Conservation (phyloP, 2,888 invertebrate species). For the Agapetus fuscipes region DNA sequence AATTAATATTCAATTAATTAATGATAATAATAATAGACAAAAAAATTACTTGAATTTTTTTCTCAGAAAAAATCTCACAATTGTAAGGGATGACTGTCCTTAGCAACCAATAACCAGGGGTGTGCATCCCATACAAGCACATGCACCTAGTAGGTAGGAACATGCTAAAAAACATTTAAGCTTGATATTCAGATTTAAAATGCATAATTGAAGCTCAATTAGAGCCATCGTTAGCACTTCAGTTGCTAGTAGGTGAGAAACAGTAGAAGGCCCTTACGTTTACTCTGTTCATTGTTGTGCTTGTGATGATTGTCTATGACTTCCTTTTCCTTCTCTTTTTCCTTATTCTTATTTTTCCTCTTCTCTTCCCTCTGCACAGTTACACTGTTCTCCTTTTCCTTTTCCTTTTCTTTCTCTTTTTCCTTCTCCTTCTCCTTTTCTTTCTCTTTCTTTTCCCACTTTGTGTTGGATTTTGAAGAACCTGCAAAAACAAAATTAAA, state of each 20-base stretch:
- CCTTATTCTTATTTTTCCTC: constrained; percentile 24
- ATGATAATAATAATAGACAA: too few relatives aligned
- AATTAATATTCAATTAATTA: too few relatives aligned
- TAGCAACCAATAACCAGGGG: too few relatives aligned
- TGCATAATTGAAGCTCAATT: too few relatives aligned
- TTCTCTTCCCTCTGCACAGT: constrained; percentile 36
- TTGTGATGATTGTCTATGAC: constrained; percentile 20
- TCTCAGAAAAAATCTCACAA: neutral
- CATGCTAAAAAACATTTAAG: too few relatives aligned
- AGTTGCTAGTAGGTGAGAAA: too few relatives aligned
- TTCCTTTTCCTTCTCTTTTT: constrained; percentile 34
- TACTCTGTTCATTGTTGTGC: constrained; percentile 26
- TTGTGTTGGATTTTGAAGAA: constrained; percentile 26
- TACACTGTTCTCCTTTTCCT: constrained; percentile 26
- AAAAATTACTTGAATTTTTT: neutral
- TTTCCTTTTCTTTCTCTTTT: constrained; percentile 24
- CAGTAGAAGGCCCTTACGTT: too few relatives aligned
- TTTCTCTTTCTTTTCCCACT: constrained; percentile 39
- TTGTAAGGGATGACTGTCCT: neutral
- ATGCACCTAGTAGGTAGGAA: neutral
- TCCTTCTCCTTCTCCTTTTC: too few relatives aligned
- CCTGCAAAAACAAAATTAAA: constrained; percentile 14
- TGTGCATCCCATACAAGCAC: too few relatives aligned
- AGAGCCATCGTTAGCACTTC: too few relatives aligned
- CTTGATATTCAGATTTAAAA: too few relatives aligned